Evolutionary conservation across 1,140 invertebrate species (phyloP).

Genomic region (Leptinotarsa undecemlineata): DNA sequence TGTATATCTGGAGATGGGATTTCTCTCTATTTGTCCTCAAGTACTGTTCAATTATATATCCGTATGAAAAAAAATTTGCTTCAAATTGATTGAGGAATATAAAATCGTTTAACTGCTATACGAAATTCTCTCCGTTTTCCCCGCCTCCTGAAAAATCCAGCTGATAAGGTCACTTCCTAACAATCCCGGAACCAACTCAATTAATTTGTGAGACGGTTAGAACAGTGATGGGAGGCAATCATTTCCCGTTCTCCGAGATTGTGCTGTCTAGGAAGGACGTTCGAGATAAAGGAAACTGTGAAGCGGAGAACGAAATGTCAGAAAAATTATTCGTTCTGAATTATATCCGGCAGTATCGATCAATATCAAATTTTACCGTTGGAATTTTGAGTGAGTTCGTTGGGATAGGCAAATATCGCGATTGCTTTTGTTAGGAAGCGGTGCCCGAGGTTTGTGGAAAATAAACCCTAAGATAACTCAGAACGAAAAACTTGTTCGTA

Average conservation of each 20-base stretch:
- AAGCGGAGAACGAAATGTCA: slow-evolving; percentile 9
- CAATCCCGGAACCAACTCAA: not conserved
- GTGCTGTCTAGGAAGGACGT: slow-evolving; percentile 17
- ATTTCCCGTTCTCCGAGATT: slow-evolving; percentile 18
- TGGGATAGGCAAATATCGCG: not conserved
- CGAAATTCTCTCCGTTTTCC: no score
- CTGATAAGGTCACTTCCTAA: slow-evolving; percentile 1
- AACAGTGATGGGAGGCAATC: slow-evolving; percentile 3
- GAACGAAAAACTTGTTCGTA: no score
- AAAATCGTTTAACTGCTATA: no score
- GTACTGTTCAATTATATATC: no score
- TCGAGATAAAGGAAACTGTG: slow-evolving; percentile 12
- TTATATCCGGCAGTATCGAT: slow-evolving; percentile 16
- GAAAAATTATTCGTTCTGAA: slow-evolving; percentile 19
- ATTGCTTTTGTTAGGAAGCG: not conserved
- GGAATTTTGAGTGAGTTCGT: slow-evolving; percentile 8
- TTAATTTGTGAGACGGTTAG: slow-evolving; percentile 5
- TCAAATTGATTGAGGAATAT: no score
- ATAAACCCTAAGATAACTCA: no score
- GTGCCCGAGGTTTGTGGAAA: not conserved
- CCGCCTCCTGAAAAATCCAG: not conserved
- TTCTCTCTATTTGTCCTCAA: no score
- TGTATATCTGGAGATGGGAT: no score
- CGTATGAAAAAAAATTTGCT: no score
- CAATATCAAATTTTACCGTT: slow-evolving; percentile 14